Evolutionary conservation across 2,113 vertebrate genomes (phyloP), one percentile per base, ranked within the genome.

Genomic region (Aldabrachelys gigantea): DNA sequence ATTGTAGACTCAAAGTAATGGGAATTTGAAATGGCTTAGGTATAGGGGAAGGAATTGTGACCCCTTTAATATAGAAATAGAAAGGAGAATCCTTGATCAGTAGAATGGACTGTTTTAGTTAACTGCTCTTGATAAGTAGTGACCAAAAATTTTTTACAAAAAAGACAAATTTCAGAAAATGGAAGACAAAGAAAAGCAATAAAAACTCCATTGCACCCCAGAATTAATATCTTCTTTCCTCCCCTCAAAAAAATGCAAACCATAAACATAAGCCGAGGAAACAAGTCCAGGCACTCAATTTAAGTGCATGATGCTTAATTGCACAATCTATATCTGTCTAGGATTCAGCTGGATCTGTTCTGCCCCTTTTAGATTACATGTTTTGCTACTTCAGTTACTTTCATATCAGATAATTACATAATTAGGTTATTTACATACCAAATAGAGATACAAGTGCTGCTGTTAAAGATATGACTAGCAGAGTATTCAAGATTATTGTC

Each of bases 201-300:
- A 80, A 38, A 76, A 89, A 3, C 29, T 19, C 5, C 52, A 10
- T 81, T 52, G 75, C 4, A 3, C 12, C 6, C 1, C 0, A 53
- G 54, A 62, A 12, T 62, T 25, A 31, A 3, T 79, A 50, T 7
- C 35, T 89, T 72, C 65, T 31, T 62, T 62, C 27, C 49, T 86
- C 0, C 4, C 35, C 79, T 79, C 19, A 22, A 31, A 81, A 92
- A 91, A 29, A 24, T 12, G 6, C 41, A 4, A 0, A 0, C 6
- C 85, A 35, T 49, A 49, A 93, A 89, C 19, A 75, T 54, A 90
- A 59, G 5, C n/a, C 6, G 24, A 59, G 21, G 47, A 78, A 91
- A 65, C 35, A n/a, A 56, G 2, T 47, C 81, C 75, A 8, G 12
- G 95, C 10, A 75, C 21, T 8, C 2, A 62, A 47, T 75, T 81